These are phyloP conservation scores for Thomomys bottae DNA, from an alignment of 2,113 vertebrate species.

Conservation along the genomic window DNA sequence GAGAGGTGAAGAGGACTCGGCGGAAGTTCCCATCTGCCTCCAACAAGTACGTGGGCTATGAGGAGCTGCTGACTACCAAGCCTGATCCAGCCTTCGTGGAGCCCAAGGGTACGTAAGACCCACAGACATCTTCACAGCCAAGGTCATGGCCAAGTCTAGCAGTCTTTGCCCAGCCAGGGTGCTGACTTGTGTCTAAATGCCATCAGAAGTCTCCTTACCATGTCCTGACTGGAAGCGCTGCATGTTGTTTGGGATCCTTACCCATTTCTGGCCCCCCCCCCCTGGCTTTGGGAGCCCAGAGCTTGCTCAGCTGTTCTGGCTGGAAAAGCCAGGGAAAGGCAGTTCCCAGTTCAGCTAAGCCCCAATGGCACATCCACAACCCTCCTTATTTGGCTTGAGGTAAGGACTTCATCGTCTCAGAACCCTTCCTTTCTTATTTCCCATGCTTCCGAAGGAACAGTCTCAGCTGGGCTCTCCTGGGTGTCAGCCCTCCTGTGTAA, in stretches of 20 bases:
- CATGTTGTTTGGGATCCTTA: neutral
- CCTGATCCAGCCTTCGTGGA: constrained; percentile 79
- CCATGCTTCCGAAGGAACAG: neutral
- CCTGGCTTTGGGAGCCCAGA: neutral
- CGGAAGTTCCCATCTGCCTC: neutral
- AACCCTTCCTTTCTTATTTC: neutral
- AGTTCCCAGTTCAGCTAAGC: neutral
- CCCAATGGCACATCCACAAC: neutral
- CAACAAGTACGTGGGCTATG: constrained; percentile 78
- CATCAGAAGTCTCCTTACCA: neutral
- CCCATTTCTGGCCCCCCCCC: neutral
- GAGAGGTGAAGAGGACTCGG: constrained; percentile 44
- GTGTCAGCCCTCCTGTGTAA: neutral
- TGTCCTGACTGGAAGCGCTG: neutral
- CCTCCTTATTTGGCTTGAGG: neutral
- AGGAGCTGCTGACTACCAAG: constrained; percentile 83
- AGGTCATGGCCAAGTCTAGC: neutral
- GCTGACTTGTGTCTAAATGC: neutral
- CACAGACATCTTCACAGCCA: neutral
- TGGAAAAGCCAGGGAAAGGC: neutral
- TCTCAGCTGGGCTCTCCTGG: neutral
- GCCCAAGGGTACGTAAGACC: constrained; percentile 84
- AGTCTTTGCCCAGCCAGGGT: neutral
- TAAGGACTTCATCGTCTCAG: neutral
- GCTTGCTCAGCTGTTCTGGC: neutral